These are phyloP conservation scores for Strix uralensis DNA, from an alignment of 2,113 vertebrate genomes.

Conservation along the genomic window DNA sequence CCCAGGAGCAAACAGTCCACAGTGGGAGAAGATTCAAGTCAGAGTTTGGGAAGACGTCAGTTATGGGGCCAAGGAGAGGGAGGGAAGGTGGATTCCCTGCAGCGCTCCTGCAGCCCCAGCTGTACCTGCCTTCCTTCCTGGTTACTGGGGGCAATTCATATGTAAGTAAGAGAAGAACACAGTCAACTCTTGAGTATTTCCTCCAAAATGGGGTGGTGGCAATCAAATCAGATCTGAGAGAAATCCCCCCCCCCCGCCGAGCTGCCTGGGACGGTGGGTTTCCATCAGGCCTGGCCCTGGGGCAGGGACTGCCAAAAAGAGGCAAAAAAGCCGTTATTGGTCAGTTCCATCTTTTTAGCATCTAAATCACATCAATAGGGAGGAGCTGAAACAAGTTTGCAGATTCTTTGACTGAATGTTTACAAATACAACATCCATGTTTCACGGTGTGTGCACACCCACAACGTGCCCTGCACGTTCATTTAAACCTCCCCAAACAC, in stretches of 20 bases:
- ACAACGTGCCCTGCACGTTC: background rate
- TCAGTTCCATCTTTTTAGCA: background rate
- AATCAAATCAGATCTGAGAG: background rate
- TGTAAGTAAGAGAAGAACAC: background rate
- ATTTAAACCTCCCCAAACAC: background rate
- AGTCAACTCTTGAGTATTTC: background rate
- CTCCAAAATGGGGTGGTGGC: background rate
- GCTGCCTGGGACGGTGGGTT: background rate
- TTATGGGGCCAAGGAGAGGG: background rate
- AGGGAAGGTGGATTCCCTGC: background rate
- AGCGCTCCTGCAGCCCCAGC: background rate
- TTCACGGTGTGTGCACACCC: background rate
- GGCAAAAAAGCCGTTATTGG: rapidly evolving
- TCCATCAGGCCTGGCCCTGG: background rate
- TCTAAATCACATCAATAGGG: background rate
- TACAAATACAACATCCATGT: background rate
- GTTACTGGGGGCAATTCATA: background rate
- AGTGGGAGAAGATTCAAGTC: background rate
- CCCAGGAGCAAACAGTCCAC: background rate
- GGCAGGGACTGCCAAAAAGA: background rate
- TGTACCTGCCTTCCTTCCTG: background rate
- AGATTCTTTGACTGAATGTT: background rate
- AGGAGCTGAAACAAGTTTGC: background rate
- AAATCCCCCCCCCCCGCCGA: background rate
- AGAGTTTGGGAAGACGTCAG: background rate